Evolutionary conservation across 2,888 invertebrate species (phyloP), one percentile per base, ranked within the genome.

Genomic region (Plebejus anna): DNA sequence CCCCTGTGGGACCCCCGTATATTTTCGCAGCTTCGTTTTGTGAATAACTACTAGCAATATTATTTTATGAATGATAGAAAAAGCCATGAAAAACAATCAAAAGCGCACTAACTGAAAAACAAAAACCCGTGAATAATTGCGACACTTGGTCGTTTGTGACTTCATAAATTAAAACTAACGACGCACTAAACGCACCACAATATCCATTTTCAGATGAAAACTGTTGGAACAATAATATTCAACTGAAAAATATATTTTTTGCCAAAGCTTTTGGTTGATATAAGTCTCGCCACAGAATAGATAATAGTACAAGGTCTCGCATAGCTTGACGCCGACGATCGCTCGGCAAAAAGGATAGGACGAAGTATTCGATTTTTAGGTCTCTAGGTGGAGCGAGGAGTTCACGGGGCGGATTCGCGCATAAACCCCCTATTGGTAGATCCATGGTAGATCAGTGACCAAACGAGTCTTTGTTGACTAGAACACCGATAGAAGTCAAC

Each of bases 151-250:
- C 22, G 59, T 59, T 59, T 22, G 59, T 59, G 59, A 59, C 59
- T 59, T 22, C 59, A 59, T 59, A 59, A 59, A 59, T 59, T 59
- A 59, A 59, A 59, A 59, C 22, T 22, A 59, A 59, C 22, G 59
- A 59, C 59, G 59, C 59, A 59, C 22, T 59, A 22, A 59, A 59
- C 59, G 59, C 59, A 59, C 59, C 59, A 59, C 59, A 59, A 59
- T 59, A 59, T 59, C 59, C 59, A 59, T 59, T 59, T n/a, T n/a
- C 47, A 47, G n/a, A 57, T 16, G 57, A 57, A 57, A 57, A 57
- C 57, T 47, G 47, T 47, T 9, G 57, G 16, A 57, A n/a, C n/a
- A 57, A 57, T n/a, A 57, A 57, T 57, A 57, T 59, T n/a, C 22
- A 1, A n/a, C n/a, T 59, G 59, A 59, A n/a, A 59, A 59, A 70